A percentile compares a stretch with the other conserved stretches of the same genome.
Evolutionary conservation across 2,797 vertebrate genomes (phyloP).

Genomic region (Cryptoblepharus egeriae): DNA sequence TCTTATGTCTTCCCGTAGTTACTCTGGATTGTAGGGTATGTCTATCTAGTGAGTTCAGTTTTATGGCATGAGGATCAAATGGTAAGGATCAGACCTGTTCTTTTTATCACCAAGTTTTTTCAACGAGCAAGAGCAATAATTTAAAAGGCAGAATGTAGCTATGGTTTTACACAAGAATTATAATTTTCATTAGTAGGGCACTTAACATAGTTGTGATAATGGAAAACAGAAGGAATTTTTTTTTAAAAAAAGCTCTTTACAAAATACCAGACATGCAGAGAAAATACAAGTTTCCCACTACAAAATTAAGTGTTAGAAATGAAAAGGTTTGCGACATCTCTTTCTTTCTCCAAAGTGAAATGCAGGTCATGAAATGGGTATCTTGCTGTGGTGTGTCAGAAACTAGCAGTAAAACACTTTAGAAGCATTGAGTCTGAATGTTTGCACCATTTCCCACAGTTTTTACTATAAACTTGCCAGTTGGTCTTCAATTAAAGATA

Average conservation of each 20-base stretch:
- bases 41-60: neutral
- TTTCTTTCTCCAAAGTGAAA: conserved; percentile 15
- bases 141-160: neutral
- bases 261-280: conserved; percentile 16
- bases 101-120: conserved; percentile 4
- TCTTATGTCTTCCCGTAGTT: too few species aligned
- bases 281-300: conserved; percentile 26
- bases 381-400: conserved; percentile 34
- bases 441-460: conserved; percentile 23
- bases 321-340: conserved; percentile 23
- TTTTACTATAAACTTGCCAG: conserved; percentile 3
- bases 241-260: conserved; percentile 7
- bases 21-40: too few species aligned
- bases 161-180: conserved; percentile 8
- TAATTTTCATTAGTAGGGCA: conserved; percentile 31
- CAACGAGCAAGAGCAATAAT: neutral
- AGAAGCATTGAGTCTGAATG: neutral
- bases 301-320: conserved; percentile 32
- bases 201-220: conserved; percentile 21
- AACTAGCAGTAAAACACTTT: neutral
- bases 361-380: neutral
- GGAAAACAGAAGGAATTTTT: conserved; percentile 19
- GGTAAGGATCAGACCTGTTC: neutral
- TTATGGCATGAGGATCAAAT: neutral
- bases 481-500: conserved; percentile 25